phyloP scores from a whole-genome alignment of 1,140 invertebrate genomes.

The Subanguina moxae region DNA sequence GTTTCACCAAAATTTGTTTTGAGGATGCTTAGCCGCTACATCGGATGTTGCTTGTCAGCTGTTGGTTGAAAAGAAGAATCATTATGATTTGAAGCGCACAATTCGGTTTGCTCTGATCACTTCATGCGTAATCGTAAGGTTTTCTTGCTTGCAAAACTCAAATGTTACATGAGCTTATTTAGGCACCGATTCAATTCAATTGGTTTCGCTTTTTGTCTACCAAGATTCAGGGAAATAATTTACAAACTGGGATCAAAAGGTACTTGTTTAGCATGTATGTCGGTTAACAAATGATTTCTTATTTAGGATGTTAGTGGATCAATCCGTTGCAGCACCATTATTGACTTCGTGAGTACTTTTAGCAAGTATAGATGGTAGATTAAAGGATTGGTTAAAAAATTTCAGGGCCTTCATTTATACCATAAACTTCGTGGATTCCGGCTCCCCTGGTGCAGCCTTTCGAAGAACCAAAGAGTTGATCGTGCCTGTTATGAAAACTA shows the following conservation, averaged over 20 bases:
- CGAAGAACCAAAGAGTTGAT: constrained; percentile 20
- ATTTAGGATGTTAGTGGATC: constrained; percentile 20
- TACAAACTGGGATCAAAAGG: background rate
- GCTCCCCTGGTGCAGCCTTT: constrained; percentile 21
- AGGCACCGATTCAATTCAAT: constrained; percentile 6
- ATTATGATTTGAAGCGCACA: constrained; percentile 16
- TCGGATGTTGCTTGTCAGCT: constrained; percentile 36
- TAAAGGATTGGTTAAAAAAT: constrained; percentile 5
- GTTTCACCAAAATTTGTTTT: constrained; percentile 11
- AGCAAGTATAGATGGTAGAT: background rate
- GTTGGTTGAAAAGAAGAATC: constrained; percentile 22
- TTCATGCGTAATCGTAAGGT: constrained; percentile 18
- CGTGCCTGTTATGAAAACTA: constrained; percentile 33
- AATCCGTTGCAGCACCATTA: constrained; percentile 26
- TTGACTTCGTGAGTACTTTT: constrained; percentile 12
- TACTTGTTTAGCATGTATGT: background rate
- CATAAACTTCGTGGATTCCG: constrained; percentile 35
- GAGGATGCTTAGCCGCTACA: constrained; percentile 22
- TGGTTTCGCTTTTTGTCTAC: background rate
- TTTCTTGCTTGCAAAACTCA: constrained; percentile 9
- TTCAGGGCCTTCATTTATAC: constrained; percentile 27
- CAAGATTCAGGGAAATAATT: background rate
- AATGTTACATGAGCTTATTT: constrained; percentile 8
- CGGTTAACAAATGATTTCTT: background rate
- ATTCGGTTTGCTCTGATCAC: constrained; percentile 33